phyloP scores from a whole-genome alignment of 2,113 vertebrate genomes.

The Rhombomys opimus region DNA sequence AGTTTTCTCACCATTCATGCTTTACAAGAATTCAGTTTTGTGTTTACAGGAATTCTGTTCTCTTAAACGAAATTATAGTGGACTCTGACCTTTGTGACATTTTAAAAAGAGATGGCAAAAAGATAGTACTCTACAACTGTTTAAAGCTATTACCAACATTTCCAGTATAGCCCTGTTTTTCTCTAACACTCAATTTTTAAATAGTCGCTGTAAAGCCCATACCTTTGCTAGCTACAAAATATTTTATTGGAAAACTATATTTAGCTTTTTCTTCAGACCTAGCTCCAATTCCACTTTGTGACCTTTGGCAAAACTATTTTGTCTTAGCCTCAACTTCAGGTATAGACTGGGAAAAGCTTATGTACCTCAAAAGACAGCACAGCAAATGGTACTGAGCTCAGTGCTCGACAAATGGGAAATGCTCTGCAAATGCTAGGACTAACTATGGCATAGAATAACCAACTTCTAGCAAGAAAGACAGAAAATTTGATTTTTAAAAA shows the following conservation, averaged over 20 bases:
- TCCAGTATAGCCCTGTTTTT: neutral
- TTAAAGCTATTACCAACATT: conserved; percentile 35
- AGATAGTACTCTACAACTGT: conserved; percentile 42
- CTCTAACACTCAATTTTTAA: neutral
- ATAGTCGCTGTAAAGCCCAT: neutral
- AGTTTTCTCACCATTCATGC: conserved; percentile 13
- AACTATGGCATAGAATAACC: conserved; percentile 24
- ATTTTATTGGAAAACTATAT: neutral
- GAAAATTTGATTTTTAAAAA: conserved; percentile 14
- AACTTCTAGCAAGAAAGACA: conserved; percentile 44
- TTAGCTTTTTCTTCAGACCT: conserved; percentile 43
- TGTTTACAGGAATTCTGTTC: conserved; percentile 61
- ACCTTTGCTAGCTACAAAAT: conserved; percentile 3
- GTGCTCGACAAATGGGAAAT: neutral
- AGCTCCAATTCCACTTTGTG: neutral
- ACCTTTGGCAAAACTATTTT: conserved; percentile 48
- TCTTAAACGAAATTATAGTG: conserved; percentile 35
- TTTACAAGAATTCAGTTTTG: conserved; percentile 60
- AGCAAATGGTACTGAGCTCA: neutral
- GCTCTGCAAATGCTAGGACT: neutral
- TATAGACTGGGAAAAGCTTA: conserved; percentile 21
- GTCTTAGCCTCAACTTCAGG: conserved; percentile 21
- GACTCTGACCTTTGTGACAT: neutral
- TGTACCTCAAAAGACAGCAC: neutral
- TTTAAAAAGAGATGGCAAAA: neutral